Base-by-base conservation (phyloP, 2,113 vertebrate species). In the Pungitius pungitius region DNA sequence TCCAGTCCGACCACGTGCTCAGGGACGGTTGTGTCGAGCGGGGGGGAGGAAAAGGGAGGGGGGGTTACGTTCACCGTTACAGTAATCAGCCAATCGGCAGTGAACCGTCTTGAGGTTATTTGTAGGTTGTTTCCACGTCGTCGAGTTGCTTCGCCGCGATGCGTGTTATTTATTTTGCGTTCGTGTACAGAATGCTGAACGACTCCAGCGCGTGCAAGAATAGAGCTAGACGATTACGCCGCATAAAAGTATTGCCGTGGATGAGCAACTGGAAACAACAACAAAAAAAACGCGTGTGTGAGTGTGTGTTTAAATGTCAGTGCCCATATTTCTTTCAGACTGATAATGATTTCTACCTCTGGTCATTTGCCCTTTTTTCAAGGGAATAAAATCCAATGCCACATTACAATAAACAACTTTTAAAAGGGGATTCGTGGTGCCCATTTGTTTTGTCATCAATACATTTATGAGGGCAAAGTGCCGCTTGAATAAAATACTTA, bases 341-440 rank as follows among this genome's bases (percentile, higher is more conserved):
- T 70, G 73, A 81, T 65, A 20, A 78, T 84, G 39, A 88, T 86
- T 91, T 93, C 92, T 93, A 92, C 92, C 92, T 93, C 90, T 89
- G 85, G 81, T 89, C 82, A 82, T 89, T 87, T 71, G 3, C 81
- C 84, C 72, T 82, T 75, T 30, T 82, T 72, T 39, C 71, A 86
- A 82, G 78, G 84, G 61, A 85, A 75, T 70, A 69, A 33, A 82
- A 89, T 72, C 85, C 75, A 87, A 85, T 73, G 80, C 78, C 75
- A 84, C 77, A 88, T 7, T 74, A 85, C 85, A 92, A 90, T 90
- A 89, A 92, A 91, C 63, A 69, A 60, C 71, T 89, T 92, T 88
- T 85, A 83, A 89, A 86, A 62, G 14, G 42, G 40, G 39, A 52
- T 35, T 43, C 0, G 11, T 66, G 18, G 0, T 2, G n/a, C 2